Conservation (phyloP, 2,888 invertebrate genomes). For the Pandemis heparana region DNA sequence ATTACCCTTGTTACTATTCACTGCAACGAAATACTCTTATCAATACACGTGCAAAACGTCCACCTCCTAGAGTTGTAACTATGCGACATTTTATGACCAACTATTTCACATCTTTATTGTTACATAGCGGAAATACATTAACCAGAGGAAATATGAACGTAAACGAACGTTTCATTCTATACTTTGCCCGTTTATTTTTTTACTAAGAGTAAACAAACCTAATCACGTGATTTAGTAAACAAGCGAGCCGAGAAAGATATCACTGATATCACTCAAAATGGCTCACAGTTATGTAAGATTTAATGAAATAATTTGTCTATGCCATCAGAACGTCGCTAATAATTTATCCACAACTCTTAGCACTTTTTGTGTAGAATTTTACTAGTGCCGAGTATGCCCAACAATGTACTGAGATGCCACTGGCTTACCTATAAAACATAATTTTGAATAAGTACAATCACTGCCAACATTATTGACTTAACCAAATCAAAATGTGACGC, state of each 20-base stretch:
- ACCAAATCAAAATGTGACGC: neutral
- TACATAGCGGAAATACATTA: constrained; percentile 4
- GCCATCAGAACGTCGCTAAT: too few species aligned
- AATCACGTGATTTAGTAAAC: constrained; percentile 2
- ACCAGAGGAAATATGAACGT: neutral
- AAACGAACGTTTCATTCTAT: constrained; percentile 5
- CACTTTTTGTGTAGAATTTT: neutral
- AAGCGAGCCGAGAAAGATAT: constrained; percentile 4
- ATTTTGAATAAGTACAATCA: neutral
- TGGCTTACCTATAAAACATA: neutral
- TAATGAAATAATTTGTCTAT: neutral
- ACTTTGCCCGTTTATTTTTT: neutral
- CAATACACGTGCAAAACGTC: constrained; percentile 35
- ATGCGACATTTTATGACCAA: constrained; percentile 33
- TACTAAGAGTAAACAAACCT: neutral
- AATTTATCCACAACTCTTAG: neutral
- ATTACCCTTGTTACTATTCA: constrained; percentile 82
- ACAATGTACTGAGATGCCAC: neutral
- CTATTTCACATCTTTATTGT: constrained; percentile 29
- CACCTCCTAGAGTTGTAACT: constrained; percentile 15
- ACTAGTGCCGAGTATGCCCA: neutral
- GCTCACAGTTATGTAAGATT: constrained; percentile 1
- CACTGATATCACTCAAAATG: neutral
- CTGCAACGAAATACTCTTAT: constrained; percentile 64
- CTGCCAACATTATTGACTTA: neutral